phyloP scores from a whole-genome alignment of 1,140 invertebrate genomes.

The Pseudachorutes palmiensis region DNA sequence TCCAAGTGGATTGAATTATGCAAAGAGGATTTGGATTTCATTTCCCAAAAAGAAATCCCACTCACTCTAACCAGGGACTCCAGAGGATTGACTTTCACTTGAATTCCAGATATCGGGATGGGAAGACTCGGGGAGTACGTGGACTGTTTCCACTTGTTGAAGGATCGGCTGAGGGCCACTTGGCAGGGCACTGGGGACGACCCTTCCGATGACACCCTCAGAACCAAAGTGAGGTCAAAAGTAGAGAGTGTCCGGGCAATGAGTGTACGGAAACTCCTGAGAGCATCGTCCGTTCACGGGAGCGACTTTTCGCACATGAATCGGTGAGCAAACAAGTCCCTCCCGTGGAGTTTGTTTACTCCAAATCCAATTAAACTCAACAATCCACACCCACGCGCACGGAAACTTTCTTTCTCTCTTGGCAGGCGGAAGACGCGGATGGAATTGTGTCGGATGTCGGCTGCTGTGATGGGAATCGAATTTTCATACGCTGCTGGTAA shows the following conservation, averaged over 20 bases:
- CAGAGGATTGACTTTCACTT: not conserved
- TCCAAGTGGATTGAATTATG: too few relatives aligned
- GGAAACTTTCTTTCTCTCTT: not conserved
- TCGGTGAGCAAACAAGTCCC: conserved; percentile 24
- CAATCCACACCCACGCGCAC: too few relatives aligned
- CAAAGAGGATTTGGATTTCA: too few relatives aligned
- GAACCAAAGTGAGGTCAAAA: conserved; percentile 27
- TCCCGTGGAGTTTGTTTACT: too few relatives aligned
- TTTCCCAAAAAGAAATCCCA: too few relatives aligned
- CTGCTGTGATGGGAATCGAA: conserved; percentile 90
- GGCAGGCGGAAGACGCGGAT: conserved; percentile 64
- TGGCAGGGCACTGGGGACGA: conserved; percentile 17
- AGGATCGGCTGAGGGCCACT: conserved; percentile 26
- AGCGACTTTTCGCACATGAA: conserved; percentile 34
- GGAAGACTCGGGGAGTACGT: conserved; percentile 28
- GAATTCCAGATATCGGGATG: not conserved
- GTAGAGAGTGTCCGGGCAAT: conserved; percentile 25
- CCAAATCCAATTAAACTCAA: too few relatives aligned
- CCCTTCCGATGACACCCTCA: conserved; percentile 29
- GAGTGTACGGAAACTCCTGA: conserved; percentile 24
- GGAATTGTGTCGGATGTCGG: conserved; percentile 78
- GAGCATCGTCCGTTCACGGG: conserved; percentile 14
- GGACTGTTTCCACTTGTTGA: conserved; percentile 27
- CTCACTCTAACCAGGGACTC: too few relatives aligned
- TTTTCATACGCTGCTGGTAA: conserved; percentile 95